These are phyloP conservation scores for Lasioglossum malachurum DNA, from an alignment of 2,888 invertebrate genomes.

Conservation along the genomic window DNA sequence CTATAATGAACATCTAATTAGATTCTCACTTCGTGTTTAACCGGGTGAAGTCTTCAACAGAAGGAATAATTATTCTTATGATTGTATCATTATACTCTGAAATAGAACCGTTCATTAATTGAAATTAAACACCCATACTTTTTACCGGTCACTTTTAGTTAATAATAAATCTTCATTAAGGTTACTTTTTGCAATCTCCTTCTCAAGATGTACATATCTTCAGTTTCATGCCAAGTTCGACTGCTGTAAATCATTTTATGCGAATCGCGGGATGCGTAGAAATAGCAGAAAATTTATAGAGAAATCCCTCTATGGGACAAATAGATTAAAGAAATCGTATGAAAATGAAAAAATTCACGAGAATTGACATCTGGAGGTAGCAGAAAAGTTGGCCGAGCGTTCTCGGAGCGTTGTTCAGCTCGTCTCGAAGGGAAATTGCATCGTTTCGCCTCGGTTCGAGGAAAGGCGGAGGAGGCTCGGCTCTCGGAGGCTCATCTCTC, in stretches of 20 bases:
- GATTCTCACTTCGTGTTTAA: background rate
- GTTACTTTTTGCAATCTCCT: background rate
- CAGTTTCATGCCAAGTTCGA: background rate
- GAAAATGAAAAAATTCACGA: background rate
- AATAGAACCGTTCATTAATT: background rate
- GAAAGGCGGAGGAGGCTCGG: conserved; percentile 14
- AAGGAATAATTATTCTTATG: background rate
- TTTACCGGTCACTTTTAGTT: background rate
- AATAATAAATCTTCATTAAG: background rate
- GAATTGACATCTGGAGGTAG: background rate
- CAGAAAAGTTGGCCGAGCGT: background rate
- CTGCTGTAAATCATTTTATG: background rate
- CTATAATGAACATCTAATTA: background rate
- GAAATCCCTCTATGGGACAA: background rate
- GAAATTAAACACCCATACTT: background rate
- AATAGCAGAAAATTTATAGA: background rate
- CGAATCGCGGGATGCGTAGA: background rate
- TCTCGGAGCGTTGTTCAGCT: background rate
- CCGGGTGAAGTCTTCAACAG: background rate
- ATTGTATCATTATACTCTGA: background rate
- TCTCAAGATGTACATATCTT: background rate
- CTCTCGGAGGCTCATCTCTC: conserved; percentile 53
- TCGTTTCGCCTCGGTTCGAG: background rate
- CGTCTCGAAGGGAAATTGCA: conserved; percentile 1
- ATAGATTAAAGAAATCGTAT: background rate